A percentile compares a stretch with the other conserved stretches of the same genome.
These are phyloP conservation scores for Formica aserva DNA, from an alignment of 2,888 invertebrate species.

Conservation along the genomic window DNA sequence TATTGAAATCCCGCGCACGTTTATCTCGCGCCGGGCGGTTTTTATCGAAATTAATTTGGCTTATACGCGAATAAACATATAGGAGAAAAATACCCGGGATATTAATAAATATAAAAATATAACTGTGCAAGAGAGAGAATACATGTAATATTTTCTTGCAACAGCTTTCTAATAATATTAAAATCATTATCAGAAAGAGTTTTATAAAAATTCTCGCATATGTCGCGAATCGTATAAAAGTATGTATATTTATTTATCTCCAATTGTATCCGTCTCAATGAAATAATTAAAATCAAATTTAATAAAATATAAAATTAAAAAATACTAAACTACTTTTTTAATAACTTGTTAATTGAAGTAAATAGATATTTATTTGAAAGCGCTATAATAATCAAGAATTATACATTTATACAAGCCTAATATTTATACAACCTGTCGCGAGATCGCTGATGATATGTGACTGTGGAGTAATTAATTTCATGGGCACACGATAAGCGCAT, in stretches of 20 bases:
- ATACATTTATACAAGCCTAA: too few species aligned
- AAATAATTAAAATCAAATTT: slow-evolving; percentile 7
- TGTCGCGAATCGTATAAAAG: neutral
- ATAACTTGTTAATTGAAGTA: neutral
- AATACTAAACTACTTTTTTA: neutral
- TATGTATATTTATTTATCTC: neutral
- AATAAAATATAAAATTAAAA: neutral
- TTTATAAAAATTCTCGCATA: neutral
- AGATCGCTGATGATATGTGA: slow-evolving; percentile 5
- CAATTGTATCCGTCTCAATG: neutral
- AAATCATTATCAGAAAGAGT: neutral
- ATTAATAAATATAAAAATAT: slow-evolving; percentile 44
- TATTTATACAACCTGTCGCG: neutral
- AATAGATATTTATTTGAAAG: neutral
- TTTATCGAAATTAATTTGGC: slow-evolving; percentile 53
- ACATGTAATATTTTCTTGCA: slow-evolving; percentile 20
- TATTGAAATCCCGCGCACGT: slow-evolving; percentile 40
- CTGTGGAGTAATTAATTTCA: slow-evolving; percentile 22
- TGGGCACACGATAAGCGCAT: neutral
- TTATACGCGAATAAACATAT: slow-evolving; percentile 42
- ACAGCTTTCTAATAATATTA: neutral
- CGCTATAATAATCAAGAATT: neutral
- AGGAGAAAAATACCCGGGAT: slow-evolving; percentile 22
- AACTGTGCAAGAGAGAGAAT: neutral
- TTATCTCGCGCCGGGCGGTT: slow-evolving; percentile 25